phyloP scores from a whole-genome alignment of 2,797 vertebrate genomes.

The Poecilia gillii region DNA sequence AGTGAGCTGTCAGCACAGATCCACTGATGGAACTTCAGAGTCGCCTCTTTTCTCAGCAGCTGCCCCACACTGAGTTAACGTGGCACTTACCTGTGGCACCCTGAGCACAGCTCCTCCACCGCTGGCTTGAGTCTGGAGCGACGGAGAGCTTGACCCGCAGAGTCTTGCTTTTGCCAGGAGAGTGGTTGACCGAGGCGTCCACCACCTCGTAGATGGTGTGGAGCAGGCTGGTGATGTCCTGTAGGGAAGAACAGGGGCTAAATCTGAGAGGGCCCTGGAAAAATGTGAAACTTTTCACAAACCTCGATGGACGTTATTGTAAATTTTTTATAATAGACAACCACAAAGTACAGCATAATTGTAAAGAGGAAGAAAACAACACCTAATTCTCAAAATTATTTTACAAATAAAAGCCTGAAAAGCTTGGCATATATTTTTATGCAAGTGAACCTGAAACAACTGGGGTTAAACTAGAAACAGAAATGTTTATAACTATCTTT shows the following conservation, averaged over 20 bases:
- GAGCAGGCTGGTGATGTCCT: conserved; percentile 98
- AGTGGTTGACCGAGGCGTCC: conserved; percentile 97
- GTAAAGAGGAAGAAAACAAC: not conserved
- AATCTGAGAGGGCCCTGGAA: not conserved
- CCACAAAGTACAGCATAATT: not conserved
- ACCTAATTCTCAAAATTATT: not conserved
- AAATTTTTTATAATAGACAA: not conserved
- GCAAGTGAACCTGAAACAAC: not conserved
- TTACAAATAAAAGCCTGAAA: no score
- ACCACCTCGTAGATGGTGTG: conserved; percentile 99
- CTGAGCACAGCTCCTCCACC: conserved; percentile 87
- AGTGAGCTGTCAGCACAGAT: conserved; percentile 66
- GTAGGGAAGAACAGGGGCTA: conserved; percentile 6
- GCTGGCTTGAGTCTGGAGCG: conserved; percentile 92
- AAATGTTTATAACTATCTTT: not conserved
- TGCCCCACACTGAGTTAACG: conserved; percentile 26
- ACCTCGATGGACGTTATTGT: not conserved
- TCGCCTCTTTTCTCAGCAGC: conserved; percentile 34
- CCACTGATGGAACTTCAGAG: conserved; percentile 55
- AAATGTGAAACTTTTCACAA: not conserved
- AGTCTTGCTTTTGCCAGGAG: conserved; percentile 95
- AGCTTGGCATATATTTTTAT: not conserved
- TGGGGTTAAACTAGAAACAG: not conserved
- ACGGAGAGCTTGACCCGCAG: conserved; percentile 95
- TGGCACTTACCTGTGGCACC: conserved; percentile 82